Evolutionary conservation across 2,888 invertebrate species (phyloP).

Genomic region (Andrena haemorrhoa): DNA sequence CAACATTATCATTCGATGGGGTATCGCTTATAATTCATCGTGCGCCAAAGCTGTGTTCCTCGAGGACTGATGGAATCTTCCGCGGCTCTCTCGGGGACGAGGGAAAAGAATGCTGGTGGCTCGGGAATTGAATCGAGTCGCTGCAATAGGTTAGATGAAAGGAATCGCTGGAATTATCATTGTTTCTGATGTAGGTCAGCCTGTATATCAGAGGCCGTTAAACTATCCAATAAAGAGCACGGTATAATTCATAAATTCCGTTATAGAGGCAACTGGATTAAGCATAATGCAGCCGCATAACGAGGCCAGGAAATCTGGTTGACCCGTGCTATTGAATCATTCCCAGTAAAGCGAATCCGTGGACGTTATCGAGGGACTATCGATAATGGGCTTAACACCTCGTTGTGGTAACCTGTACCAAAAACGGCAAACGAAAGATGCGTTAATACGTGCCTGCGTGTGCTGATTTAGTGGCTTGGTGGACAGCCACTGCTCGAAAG

Average conservation of each 20-base stretch:
- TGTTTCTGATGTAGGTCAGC: background rate
- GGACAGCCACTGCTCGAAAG: background rate
- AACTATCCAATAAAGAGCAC: slow-evolving; percentile 5
- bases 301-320: slow-evolving; percentile 1
- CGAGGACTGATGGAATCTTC: background rate
- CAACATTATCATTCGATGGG: slow-evolving; percentile 35
- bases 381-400: slow-evolving; percentile 30
- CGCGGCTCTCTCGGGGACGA: background rate
- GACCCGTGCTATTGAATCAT: slow-evolving; percentile 20
- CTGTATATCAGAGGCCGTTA: background rate
- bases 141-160: background rate
- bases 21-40: slow-evolving; percentile 36
- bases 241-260: slow-evolving; percentile 34
- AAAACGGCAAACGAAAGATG: background rate
- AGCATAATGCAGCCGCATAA: slow-evolving; percentile 4
- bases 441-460: background rate
- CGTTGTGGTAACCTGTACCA: background rate
- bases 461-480: background rate
- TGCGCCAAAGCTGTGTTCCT: background rate
- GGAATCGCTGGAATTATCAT: no score
- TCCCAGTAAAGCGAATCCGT: background rate
- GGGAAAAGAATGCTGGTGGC: background rate
- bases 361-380: background rate
- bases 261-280: slow-evolving; percentile 19
- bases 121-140: background rate